Evolutionary conservation across 92 coral and sea anemone species (phyloP).

Genomic region (Plumapathes pennacea): DNA sequence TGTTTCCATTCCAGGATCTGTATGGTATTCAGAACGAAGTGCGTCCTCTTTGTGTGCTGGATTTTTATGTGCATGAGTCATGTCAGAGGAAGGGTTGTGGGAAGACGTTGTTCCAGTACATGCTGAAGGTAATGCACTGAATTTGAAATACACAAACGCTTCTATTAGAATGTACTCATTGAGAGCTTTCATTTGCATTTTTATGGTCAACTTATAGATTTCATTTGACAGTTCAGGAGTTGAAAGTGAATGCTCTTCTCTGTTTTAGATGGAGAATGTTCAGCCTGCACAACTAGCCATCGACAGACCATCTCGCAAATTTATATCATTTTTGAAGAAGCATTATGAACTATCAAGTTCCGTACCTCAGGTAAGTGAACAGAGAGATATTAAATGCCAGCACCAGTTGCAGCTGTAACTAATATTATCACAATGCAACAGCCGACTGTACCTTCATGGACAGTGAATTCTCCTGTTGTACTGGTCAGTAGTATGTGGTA

Average conservation of each 20-base stretch:
- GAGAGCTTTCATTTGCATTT: too few relatives aligned
- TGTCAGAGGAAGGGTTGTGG: slow-evolving; percentile 93
- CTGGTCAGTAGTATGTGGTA: too few relatives aligned
- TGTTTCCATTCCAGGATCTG: slow-evolving; percentile 48
- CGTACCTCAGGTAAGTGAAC: slow-evolving; percentile 74
- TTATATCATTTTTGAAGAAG: slow-evolving; percentile 81
- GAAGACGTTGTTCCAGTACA: slow-evolving; percentile 78
- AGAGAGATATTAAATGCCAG: not conserved
- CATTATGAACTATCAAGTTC: slow-evolving; percentile 81
- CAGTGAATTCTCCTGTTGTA: too few relatives aligned
- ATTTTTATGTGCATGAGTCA: slow-evolving; percentile 92
- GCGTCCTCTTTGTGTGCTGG: slow-evolving; percentile 89
- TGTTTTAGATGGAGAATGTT: slow-evolving; percentile 64
- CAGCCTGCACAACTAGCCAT: slow-evolving; percentile 79
- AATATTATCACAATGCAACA: not conserved
- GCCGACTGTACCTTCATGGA: not conserved
- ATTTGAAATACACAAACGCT: not conserved
- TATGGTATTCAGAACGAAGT: slow-evolving; percentile 92
- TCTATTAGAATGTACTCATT: too few relatives aligned
- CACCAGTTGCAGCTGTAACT: not conserved
- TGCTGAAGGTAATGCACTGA: slow-evolving; percentile 69
- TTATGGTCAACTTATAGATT: too few relatives aligned
- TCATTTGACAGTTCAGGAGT: too few relatives aligned
- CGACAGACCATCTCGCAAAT: slow-evolving; percentile 93
- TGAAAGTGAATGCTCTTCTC: not conserved